These are phyloP conservation scores for Lepisosteus osseus DNA, from an alignment of 2,113 vertebrate species.

Conservation along the genomic window DNA sequence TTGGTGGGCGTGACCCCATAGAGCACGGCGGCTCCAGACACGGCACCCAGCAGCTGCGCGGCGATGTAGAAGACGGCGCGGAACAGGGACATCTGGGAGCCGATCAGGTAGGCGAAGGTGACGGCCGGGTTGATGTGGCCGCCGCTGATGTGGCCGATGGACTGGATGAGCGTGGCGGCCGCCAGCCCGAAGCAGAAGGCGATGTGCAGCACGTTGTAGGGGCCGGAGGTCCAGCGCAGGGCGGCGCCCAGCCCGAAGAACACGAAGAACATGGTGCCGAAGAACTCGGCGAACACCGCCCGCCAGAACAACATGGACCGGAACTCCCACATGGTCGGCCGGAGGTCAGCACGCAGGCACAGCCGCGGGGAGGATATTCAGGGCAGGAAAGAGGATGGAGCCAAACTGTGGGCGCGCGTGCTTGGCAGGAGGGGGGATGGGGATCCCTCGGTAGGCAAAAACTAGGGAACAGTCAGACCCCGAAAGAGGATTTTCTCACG, in stretches of 20 bases:
- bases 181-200: conserved; percentile 87
- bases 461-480: no score
- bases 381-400: no score
- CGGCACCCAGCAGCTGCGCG: conserved; percentile 84
- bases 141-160: conserved; percentile 86
- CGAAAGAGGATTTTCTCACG: no score
- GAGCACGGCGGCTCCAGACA: conserved; percentile 83
- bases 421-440: no score
- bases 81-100: conserved; percentile 86
- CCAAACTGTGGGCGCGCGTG: no score
- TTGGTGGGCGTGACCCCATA: conserved; percentile 83
- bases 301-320: conserved; percentile 90
- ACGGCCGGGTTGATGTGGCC: conserved; percentile 90
- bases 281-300: conserved; percentile 88
- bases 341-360: conserved; percentile 29
- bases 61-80: conserved; percentile 82
- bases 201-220: conserved; percentile 76
- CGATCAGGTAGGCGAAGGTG: conserved; percentile 84
- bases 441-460: no score
- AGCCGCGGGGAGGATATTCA: conserved; percentile 2
- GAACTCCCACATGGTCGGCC: conserved; percentile 86
- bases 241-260: conserved; percentile 87
- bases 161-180: conserved; percentile 84
- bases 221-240: conserved; percentile 79
- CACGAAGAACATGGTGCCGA: conserved; percentile 89